Evolutionary conservation across 2,113 vertebrate species (phyloP), one percentile per base, ranked within the genome.

Genomic region (Toxotes chatareus): DNA sequence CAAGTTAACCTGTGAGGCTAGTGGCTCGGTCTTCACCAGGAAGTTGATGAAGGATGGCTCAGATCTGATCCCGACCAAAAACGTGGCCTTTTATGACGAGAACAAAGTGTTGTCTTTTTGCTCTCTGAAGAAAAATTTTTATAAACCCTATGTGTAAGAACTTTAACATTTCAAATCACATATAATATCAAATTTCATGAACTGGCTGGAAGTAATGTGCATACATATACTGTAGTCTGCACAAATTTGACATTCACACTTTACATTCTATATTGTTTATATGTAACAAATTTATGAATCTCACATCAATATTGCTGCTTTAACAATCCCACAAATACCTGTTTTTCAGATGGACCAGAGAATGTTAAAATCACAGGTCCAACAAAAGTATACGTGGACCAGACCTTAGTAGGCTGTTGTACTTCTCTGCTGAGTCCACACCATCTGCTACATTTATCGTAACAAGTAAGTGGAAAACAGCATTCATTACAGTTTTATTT

Each of bases 341-440:
- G 27, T 67, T 3, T 47, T 14, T 72, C 86, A 94, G 94, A 90
- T 87, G 93, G 94, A 72, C 94, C 93, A 68, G 85, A 78, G 5
- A 68, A 72, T 19, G 79, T 91, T 57, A 3, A 21, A 44, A 87
- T 95, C 76, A 1, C 4, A 3, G 91, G 86, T 77, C 65, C 5
- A 47, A 27, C 0, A 14, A 0, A 42, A 38, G 53, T 90, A 21
- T 27, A 2, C 16, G 8, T 1, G 42, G 1, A 32, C 8, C 0
- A 11, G 5, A 23, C 0, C 0, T 69, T 94, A 14, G 66, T 6
- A 0, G 1, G 27, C 27, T 27, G 27, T 66, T 93, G 76, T 80
- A 0, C 42, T 94, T 93, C 23, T 66, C 42, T 47, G 84, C 92
- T 78, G 83, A 79, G 1, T 93, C 92, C 32, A 16, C 0, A n/a